Evolutionary conservation across 1,140 invertebrate genomes (phyloP).

Genomic region (Drosophila carrolli): DNA sequence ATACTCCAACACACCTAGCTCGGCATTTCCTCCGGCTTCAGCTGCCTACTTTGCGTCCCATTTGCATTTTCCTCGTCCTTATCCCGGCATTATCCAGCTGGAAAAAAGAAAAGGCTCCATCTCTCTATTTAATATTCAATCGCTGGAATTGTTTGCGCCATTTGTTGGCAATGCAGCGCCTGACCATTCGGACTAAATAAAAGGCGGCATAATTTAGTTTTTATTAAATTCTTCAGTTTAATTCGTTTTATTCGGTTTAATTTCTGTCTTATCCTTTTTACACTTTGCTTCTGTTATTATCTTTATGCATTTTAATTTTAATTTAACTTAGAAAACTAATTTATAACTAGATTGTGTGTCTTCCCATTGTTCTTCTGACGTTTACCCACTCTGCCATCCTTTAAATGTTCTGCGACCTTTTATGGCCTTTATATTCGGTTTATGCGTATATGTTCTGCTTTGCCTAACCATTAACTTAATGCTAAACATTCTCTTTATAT

Average conservation of each 20-base stretch:
- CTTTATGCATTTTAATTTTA: constrained; percentile 48
- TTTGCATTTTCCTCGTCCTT: constrained; percentile 53
- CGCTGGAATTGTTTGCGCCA: constrained; percentile 32
- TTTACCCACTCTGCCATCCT: constrained; percentile 30
- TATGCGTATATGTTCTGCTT: constrained; percentile 54
- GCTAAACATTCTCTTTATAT: constrained; percentile 27
- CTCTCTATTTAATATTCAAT: constrained; percentile 47
- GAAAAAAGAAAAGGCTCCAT: constrained; percentile 9
- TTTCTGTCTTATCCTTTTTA: constrained; percentile 74
- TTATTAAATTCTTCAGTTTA: constrained; percentile 82
- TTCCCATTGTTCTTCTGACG: constrained; percentile 18
- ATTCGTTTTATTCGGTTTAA: constrained; percentile 75
- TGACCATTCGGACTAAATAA: constrained; percentile 11
- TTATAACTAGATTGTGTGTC: constrained; percentile 53
- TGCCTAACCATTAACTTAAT: constrained; percentile 62
- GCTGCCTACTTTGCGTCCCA: constrained; percentile 40
- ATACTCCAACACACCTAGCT: constrained; percentile 17
- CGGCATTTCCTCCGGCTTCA: constrained; percentile 10
- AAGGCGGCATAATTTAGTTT: constrained; percentile 60
- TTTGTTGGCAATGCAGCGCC: not conserved
- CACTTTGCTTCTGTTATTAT: constrained; percentile 64
- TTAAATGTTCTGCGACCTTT: constrained; percentile 44
- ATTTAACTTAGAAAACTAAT: constrained; percentile 67
- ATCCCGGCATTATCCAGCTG: constrained; percentile 9
- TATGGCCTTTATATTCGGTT: constrained; percentile 28